phyloP scores from a whole-genome alignment of 2,888 invertebrate genomes.

The Cremastinae sp. region DNA sequence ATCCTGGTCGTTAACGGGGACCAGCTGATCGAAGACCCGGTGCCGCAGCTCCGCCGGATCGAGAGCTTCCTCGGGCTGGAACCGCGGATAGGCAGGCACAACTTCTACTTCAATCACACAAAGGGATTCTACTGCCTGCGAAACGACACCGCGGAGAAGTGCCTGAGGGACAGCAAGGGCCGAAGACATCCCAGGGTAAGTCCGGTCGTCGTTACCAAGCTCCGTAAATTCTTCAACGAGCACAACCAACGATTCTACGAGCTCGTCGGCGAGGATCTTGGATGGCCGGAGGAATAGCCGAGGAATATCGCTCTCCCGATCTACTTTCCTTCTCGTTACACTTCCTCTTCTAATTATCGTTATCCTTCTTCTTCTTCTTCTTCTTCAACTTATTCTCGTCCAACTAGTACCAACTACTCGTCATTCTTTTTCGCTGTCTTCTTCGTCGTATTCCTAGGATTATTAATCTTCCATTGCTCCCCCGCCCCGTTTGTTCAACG shows the following conservation, averaged over 20 bases:
- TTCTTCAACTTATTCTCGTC: slow-evolving; percentile 48
- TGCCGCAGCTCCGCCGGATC: slow-evolving; percentile 91
- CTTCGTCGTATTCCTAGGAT: slow-evolving; percentile 55
- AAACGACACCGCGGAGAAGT: slow-evolving; percentile 91
- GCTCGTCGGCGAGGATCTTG: slow-evolving; percentile 94
- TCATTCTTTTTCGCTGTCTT: slow-evolving; percentile 41
- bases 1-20: slow-evolving; percentile 98
- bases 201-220: slow-evolving; percentile 88
- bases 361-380: slow-evolving; percentile 35
- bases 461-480: slow-evolving; percentile 54
- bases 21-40: slow-evolving; percentile 93
- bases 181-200: slow-evolving; percentile 92
- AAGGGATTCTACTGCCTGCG: slow-evolving; percentile 97
- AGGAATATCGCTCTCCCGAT: neutral
- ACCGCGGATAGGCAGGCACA: slow-evolving; percentile 88
- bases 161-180: slow-evolving; percentile 92
- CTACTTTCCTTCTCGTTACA: slow-evolving; percentile 15
- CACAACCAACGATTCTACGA: slow-evolving; percentile 96
- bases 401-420: slow-evolving; percentile 36
- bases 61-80: slow-evolving; percentile 92
- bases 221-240: slow-evolving; percentile 93
- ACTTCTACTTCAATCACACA: slow-evolving; percentile 98
- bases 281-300: slow-evolving; percentile 93
- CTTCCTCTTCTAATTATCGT: slow-evolving; percentile 39
- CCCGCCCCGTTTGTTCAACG: slow-evolving; percentile 17